Evolutionary conservation across 2,888 invertebrate species (phyloP).

Genomic region (Rhorus exstirpatorius): DNA sequence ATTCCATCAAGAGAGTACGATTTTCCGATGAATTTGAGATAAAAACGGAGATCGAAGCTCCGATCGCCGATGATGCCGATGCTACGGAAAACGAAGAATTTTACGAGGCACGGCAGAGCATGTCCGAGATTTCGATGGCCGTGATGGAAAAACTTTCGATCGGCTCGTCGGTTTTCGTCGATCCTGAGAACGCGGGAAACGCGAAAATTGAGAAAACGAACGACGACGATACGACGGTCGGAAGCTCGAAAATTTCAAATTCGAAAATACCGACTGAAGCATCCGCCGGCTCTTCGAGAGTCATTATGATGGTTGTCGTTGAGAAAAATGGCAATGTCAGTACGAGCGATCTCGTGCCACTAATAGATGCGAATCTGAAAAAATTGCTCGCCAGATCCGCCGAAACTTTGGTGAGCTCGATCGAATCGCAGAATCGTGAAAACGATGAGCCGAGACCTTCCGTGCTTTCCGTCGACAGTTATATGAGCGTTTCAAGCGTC

Average conservation of each 20-base stretch:
- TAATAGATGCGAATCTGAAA: conserved; percentile 80
- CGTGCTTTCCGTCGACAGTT: conserved; percentile 75
- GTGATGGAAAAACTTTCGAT: conserved; percentile 48
- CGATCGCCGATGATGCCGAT: conserved; percentile 12
- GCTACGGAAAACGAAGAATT: conserved; percentile 73
- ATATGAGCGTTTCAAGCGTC: conserved; percentile 71
- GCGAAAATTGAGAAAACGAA: too few species aligned
- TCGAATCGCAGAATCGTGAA: not conserved
- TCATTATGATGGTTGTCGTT: conserved; percentile 82
- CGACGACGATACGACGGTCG: too few species aligned
- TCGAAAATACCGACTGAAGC: not conserved
- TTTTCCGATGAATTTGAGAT: conserved; percentile 77
- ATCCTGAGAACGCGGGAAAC: conserved; percentile 67
- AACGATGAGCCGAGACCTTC: conserved; percentile 52
- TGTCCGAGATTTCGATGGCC: conserved; percentile 62
- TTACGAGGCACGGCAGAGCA: conserved; percentile 74
- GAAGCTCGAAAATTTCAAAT: not conserved
- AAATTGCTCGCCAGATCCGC: conserved; percentile 70
- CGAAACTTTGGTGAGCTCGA: not conserved
- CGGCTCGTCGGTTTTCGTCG: conserved; percentile 50
- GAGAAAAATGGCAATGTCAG: conserved; percentile 75
- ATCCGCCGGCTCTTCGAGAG: conserved; percentile 71
- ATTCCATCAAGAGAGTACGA: conserved; percentile 76
- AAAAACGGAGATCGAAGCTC: conserved; percentile 12
- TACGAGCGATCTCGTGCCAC: conserved; percentile 74